A percentile compares a stretch with the other conserved stretches of the same genome.
Evolutionary conservation across 2,797 vertebrate species (phyloP).

Genomic region (Halcyon badia): DNA sequence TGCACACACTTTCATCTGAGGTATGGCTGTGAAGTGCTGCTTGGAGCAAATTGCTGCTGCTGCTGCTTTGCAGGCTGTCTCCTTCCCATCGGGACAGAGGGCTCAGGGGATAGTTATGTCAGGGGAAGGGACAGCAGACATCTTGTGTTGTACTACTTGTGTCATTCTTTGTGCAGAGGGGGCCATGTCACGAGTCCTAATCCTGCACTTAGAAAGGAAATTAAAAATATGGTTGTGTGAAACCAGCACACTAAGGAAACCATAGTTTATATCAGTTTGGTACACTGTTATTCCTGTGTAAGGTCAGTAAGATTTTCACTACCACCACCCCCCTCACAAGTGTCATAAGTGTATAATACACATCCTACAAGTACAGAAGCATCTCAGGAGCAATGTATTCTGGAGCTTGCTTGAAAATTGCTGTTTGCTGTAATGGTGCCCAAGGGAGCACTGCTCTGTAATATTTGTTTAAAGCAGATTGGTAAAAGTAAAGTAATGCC

Average conservation of each 20-base stretch:
- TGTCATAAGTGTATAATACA: not conserved
- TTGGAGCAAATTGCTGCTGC: not conserved
- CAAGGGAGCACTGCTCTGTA: slow-evolving; percentile 58
- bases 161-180: not conserved
- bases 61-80: not conserved
- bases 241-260: fast-evolving
- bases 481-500: slow-evolving; percentile 58
- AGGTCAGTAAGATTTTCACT: not conserved
- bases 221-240: not conserved
- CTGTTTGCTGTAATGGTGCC: slow-evolving; percentile 54
- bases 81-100: not conserved
- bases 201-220: not conserved
- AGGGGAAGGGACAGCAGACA: not conserved
- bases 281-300: not conserved
- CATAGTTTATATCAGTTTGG: not conserved
- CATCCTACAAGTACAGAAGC: slow-evolving; percentile 25
- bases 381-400: slow-evolving; percentile 47
- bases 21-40: not conserved
- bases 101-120: not conserved
- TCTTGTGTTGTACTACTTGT: not conserved
- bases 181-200: fast-evolving
- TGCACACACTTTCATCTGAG: not conserved
- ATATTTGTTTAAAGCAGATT: slow-evolving; percentile 74
- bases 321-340: not conserved
- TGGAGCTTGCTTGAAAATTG: slow-evolving; percentile 59